Percentiles rank a stretch among this genome's conserved stretches.
Evolutionary conservation across 1,140 invertebrate genomes (phyloP).

Genomic region (Bombus haemorrhoidalis): DNA sequence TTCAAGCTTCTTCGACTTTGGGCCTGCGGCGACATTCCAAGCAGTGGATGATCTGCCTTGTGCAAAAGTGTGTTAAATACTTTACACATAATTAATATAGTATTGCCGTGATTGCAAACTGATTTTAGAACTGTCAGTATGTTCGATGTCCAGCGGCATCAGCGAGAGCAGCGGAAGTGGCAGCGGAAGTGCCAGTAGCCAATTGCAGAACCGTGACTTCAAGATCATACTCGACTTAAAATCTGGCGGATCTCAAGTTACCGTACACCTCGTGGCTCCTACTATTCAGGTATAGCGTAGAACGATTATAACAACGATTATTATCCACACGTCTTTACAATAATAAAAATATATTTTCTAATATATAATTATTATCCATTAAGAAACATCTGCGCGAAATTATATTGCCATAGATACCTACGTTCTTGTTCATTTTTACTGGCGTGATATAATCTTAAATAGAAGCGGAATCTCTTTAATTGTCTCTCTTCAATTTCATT

Average conservation of each 20-base stretch:
- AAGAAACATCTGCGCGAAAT: no score
- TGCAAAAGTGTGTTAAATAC: constrained; percentile 28
- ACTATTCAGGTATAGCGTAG: constrained; percentile 72
- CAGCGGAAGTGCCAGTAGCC: constrained; percentile 75
- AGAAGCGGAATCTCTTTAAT: no score
- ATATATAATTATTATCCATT: no score
- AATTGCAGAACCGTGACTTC: constrained; percentile 92
- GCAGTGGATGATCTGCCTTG: constrained; percentile 26
- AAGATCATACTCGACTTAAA: constrained; percentile 93
- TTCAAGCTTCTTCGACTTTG: neutral
- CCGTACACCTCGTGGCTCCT: constrained; percentile 87
- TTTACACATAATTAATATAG: constrained; percentile 40
- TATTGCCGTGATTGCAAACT: constrained; percentile 51
- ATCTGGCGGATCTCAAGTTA: constrained; percentile 83
- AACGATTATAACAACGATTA: neutral
- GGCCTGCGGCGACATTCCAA: neutral
- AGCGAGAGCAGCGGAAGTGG: constrained; percentile 82
- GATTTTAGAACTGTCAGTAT: constrained; percentile 84
- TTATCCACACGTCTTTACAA: no score
- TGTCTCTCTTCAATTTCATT: neutral
- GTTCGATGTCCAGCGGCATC: constrained; percentile 85
- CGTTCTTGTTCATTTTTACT: no score
- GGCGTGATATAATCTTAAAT: no score
- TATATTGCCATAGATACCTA: no score
- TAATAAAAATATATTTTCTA: no score